A percentile compares a stretch with the other conserved stretches of the same genome.
Evolutionary conservation across 2,113 vertebrate genomes (phyloP).

Genomic region (Bettongia penicillata): DNA sequence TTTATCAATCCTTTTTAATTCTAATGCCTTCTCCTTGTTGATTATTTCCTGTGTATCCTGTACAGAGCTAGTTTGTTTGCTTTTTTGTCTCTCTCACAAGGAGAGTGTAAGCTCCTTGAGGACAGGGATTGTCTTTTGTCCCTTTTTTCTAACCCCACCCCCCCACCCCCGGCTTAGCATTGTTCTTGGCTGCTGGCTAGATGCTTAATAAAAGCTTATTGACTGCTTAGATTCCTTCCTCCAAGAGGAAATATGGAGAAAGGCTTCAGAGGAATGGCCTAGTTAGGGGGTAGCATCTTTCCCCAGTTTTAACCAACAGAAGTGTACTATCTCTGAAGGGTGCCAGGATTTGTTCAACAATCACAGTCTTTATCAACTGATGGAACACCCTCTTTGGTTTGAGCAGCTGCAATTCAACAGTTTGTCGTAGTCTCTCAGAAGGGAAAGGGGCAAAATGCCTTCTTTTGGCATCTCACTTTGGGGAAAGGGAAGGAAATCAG

Average conservation of each 20-base stretch:
- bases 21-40: background rate
- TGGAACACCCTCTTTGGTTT: background rate
- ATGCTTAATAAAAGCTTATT: background rate
- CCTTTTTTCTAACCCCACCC: background rate
- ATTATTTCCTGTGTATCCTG: background rate
- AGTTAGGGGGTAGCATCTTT: background rate
- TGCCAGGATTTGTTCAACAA: background rate
- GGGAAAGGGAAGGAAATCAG: background rate
- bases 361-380: background rate
- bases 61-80: background rate
- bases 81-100: background rate
- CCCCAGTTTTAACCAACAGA: background rate
- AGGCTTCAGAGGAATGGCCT: background rate
- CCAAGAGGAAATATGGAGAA: background rate
- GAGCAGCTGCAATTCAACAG: too few species aligned
- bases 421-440: background rate
- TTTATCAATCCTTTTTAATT: background rate
- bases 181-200: background rate
- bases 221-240: background rate
- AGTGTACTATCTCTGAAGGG: background rate
- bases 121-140: background rate
- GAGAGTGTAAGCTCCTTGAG: background rate
- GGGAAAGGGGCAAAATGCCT: background rate
- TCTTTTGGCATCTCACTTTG: background rate
- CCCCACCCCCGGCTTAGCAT: background rate